Evolutionary conservation across 2,888 invertebrate genomes (phyloP), one percentile per base, ranked within the genome.

Genomic region (Sthenelais limicola): DNA sequence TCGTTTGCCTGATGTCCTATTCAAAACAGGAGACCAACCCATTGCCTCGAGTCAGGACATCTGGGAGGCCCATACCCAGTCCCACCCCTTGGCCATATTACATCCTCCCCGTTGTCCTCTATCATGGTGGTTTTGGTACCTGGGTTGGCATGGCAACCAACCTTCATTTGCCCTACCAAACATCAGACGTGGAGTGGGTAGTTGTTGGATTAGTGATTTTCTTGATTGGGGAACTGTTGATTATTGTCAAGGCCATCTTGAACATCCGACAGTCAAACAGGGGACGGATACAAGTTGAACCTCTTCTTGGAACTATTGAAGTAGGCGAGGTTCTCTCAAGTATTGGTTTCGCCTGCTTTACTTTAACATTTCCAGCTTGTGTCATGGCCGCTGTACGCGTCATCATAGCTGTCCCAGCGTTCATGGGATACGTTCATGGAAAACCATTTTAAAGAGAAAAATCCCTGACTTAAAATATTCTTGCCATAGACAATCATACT

Each of bases 121-220:
- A 56, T 33, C 56, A 56, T 12, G 28, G 28, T 2, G 32, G 28
- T n/a, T 56, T 56, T 5, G 30, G 28, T 3, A 32, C 3, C 3
- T 56, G 56, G 56, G 32, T 56, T 15, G 56, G 56, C n/a, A 2
- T 56, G 32, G 56, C 56, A 32, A 56, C 56, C 12, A 56, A 56
- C 32, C 33, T 33, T 33, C 32, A 56, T 33, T n/a, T 56, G 3
- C 56, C 56, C 30, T 56, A 56, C 56, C 28, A 56, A 2, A 33
- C 33, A 21, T 56, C 56, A 4, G 56, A 56, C 21, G 12, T 56
- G 30, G 56, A 56, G 56, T 56, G 56, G 56, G 30, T 56, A n/a
- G 32, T 56, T 18, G 56, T 18, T 21, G 56, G 56, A 15, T 32
- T 56, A n/a, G 56, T 28, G 3, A 9, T 56, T 15, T 56, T 56